phyloP scores from a whole-genome alignment of 2,888 invertebrate species.

The Sisyra terminalis region DNA sequence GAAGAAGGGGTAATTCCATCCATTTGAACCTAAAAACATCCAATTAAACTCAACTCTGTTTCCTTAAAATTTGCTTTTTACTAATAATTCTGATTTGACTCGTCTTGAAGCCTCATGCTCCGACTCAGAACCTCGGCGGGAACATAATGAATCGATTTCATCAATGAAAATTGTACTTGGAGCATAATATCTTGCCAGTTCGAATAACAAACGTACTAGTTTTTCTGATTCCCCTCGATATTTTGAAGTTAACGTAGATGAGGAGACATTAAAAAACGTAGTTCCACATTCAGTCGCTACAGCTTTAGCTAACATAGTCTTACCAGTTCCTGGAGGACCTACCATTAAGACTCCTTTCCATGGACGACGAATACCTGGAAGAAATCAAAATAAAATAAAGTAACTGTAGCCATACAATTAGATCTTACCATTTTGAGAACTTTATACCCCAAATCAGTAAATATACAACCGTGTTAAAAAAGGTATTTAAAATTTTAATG shows the following conservation, averaged over 20 bases:
- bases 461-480: no score
- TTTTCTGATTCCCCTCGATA: slow-evolving; percentile 87
- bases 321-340: slow-evolving; percentile 59
- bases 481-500: no score
- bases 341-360: slow-evolving; percentile 61
- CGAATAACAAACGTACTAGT: slow-evolving; percentile 67
- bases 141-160: slow-evolving; percentile 77
- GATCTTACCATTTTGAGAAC: no score
- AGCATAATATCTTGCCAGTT: slow-evolving; percentile 79
- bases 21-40: slow-evolving; percentile 43
- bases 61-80: slow-evolving; percentile 19
- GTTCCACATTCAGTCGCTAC: slow-evolving; percentile 82
- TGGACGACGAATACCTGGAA: slow-evolving; percentile 58
- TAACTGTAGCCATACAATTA: no score
- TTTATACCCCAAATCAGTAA: no score
- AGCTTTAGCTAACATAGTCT: slow-evolving; percentile 69
- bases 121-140: slow-evolving; percentile 63
- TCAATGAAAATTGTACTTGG: slow-evolving; percentile 85
- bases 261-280: slow-evolving; percentile 77
- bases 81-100: slow-evolving; percentile 75
- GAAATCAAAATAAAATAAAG: slow-evolving; percentile 8
- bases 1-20: slow-evolving; percentile 51
- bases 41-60: background rate
- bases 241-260: slow-evolving; percentile 73
- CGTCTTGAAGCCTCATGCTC: slow-evolving; percentile 77